phyloP scores from a whole-genome alignment of 1,140 invertebrate species.

The Diuraphis noxia region DNA sequence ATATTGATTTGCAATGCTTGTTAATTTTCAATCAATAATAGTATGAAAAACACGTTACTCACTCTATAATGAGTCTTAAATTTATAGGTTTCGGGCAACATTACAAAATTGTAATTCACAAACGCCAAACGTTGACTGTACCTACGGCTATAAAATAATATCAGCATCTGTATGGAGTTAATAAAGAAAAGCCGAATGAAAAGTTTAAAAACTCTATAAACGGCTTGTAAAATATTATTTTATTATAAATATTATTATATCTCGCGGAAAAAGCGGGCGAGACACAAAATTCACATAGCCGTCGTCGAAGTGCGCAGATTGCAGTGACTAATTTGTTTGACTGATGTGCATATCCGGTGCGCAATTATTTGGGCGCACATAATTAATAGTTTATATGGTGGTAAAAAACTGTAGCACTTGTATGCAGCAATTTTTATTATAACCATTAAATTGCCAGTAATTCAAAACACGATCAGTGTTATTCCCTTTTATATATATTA shows the following conservation, averaged over 20 bases:
- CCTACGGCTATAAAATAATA: not conserved
- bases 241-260: too few species aligned
- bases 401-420: not conserved
- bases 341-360: not conserved
- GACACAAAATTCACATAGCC: not conserved
- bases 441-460: not conserved
- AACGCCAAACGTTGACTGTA: not conserved
- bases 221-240: not conserved
- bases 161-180: not conserved
- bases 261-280: not conserved
- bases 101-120: not conserved
- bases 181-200: not conserved
- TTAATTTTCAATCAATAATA: not conserved
- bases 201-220: not conserved
- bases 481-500: not conserved
- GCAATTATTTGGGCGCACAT: not conserved
- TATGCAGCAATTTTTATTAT: not conserved
- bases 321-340: slow-evolving; percentile 9
- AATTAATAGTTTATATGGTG: not conserved
- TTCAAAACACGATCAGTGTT: not conserved
- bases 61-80: not conserved
- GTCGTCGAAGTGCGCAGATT: not conserved
- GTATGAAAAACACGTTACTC: not conserved
- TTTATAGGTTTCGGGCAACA: not conserved
- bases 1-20: not conserved